phyloP scores from a whole-genome alignment of 2,888 invertebrate species.

The Drosophila bunnanda region DNA sequence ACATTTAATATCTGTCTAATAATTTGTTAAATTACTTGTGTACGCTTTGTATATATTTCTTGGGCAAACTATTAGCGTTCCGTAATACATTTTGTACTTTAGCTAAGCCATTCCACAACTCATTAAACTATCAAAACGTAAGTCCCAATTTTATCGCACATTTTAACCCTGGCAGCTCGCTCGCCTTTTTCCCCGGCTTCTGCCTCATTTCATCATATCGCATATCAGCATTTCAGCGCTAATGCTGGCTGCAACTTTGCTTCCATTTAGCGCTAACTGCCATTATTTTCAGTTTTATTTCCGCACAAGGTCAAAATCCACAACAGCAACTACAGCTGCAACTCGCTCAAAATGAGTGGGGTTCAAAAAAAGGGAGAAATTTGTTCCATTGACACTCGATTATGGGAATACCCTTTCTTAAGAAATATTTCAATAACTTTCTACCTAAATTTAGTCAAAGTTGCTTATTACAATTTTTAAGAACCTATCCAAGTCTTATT shows the following conservation, averaged over 20 bases:
- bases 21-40: not conserved
- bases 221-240: slow-evolving; percentile 49
- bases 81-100: slow-evolving; percentile 22
- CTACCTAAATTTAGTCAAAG: not conserved
- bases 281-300: slow-evolving; percentile 71
- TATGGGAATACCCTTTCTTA: not conserved
- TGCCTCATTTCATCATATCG: slow-evolving; percentile 61
- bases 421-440: not conserved
- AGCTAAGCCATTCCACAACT: slow-evolving; percentile 22
- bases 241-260: slow-evolving; percentile 68
- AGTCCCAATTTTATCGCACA: slow-evolving; percentile 38
- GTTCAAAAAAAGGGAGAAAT: slow-evolving; percentile 5
- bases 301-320: slow-evolving; percentile 66
- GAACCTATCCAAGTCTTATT: not conserved
- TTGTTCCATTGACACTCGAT: not conserved
- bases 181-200: slow-evolving; percentile 5
- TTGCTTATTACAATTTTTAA: not conserved
- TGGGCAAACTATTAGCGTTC: not conserved
- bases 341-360: slow-evolving; percentile 48
- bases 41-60: not conserved
- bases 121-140: slow-evolving; percentile 42
- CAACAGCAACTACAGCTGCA: slow-evolving; percentile 40
- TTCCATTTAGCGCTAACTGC: slow-evolving; percentile 71
- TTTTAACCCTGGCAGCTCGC: slow-evolving; percentile 20
- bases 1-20: not conserved